Evolutionary conservation across 2,113 vertebrate species (phyloP), one percentile per base, ranked within the genome.

Genomic region (Malurus alboscapulatus): DNA sequence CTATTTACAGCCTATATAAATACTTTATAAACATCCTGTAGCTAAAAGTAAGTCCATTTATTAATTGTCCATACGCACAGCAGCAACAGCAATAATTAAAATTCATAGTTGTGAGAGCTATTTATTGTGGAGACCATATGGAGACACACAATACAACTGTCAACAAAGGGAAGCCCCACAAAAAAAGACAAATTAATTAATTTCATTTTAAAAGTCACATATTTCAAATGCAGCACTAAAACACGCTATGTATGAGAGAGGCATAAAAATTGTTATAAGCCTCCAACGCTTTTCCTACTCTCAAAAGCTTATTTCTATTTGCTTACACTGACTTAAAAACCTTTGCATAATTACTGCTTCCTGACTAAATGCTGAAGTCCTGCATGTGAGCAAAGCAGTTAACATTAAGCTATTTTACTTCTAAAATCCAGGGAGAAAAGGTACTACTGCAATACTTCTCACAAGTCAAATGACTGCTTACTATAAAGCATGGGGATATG

Each of bases 1-100:
- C 7, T 0, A 0, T 44, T 32, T 66, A 44, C 6, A 22, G 45
- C 12, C 24, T 34, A 44, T 0, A 1, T 11, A 47, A 3, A 44
- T 10, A 57, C 27, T 63, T 88, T 15, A 65, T 15, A 79, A 79
- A 40, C 38, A 76, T 25, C 12, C 8, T 80, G 24, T 10, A 84
- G 36, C n/a, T 74, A 87, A 83, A 61, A 14, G 10, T 13, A 78
- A 13, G 4, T 19, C 21, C 4, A 0, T 30, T n/a, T 34, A 57
- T 62, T 74, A 32, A 40, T 18, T 82, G 40, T 62, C 48, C 30
- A 58, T 20, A 38, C 11, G 34, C 8, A 57, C 24, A 89, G 40
- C 59, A 73, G 11, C 9, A 61, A 62, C 2, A 58, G 19, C 17
- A 79, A 32, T 58, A 75, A 66, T 26, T 58, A 75, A 42, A 25